Evolutionary conservation across 2,113 vertebrate species (phyloP).

Genomic region (rabbit (Oryctolagus cuniculus)): DNA sequence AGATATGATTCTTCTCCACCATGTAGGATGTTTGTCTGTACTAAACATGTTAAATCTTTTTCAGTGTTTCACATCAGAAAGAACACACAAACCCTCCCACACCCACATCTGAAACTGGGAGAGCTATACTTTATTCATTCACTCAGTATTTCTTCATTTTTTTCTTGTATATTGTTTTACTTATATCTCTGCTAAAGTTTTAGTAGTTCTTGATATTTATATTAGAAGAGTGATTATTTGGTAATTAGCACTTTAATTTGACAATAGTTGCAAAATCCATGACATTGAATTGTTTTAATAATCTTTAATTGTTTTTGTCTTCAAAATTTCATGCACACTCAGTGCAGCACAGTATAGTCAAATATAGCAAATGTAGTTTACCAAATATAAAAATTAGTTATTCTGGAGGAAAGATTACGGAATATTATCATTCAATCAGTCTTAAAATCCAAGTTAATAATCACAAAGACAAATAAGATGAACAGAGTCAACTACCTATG

Average conservation of each 20-base stretch:
- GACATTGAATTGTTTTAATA: neutral
- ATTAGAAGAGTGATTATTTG: neutral
- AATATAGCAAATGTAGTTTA: neutral
- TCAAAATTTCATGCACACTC: neutral
- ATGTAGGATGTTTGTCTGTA: neutral
- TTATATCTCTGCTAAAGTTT: neutral
- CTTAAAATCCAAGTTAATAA: neutral
- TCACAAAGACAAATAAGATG: neutral
- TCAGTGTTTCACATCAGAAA: neutral
- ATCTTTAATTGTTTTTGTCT: neutral
- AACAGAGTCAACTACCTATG: neutral
- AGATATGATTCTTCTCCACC: neutral
- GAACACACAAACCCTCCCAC: neutral
- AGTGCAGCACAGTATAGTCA: neutral
- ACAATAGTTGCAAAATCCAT: neutral
- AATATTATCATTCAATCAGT: neutral
- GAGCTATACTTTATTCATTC: too few species aligned
- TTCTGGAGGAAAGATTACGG: neutral
- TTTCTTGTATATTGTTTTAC: neutral
- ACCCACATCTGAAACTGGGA: neutral
- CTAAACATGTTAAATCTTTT: neutral
- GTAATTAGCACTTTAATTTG: neutral
- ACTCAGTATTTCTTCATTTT: neutral
- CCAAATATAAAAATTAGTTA: neutral
- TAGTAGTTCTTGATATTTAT: neutral